Evolutionary conservation across 2,113 vertebrate genomes (phyloP).

Genomic region (Nerophis lumbriciformis): DNA sequence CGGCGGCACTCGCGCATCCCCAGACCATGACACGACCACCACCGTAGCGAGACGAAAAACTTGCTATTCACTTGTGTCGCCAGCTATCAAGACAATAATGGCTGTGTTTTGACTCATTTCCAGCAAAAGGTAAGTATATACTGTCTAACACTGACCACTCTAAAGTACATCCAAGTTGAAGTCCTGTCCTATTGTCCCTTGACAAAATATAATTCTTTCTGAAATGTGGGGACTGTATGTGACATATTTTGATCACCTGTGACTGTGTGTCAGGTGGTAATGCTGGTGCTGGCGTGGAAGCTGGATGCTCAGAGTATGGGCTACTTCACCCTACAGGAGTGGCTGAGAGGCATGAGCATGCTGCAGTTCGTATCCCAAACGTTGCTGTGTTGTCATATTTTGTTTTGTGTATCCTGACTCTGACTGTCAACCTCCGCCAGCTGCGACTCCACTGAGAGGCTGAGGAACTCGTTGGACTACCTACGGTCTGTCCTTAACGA

Average conservation of each 20-base stretch:
- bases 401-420: slow-evolving; percentile 11
- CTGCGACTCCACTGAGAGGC: slow-evolving; percentile 95
- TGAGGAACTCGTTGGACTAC: slow-evolving; percentile 95
- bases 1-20: no score
- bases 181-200: no score
- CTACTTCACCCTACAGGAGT: slow-evolving; percentile 97
- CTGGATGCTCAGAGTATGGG: slow-evolving; percentile 99
- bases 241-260: no score
- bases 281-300: slow-evolving; percentile 98
- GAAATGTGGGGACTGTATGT: not conserved
- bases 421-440: slow-evolving; percentile 64
- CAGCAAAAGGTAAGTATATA: no score
- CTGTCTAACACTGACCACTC: no score
- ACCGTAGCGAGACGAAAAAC: no score
- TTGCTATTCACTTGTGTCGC: no score
- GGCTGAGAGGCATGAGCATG: slow-evolving; percentile 97
- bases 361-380: slow-evolving; percentile 82
- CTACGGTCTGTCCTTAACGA: slow-evolving; percentile 97
- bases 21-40: no score
- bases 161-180: no score
- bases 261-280: slow-evolving; percentile 81
- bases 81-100: no score
- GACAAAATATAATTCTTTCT: not conserved
- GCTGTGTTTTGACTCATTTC: no score
- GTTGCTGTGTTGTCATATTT: no score